These are phyloP conservation scores for Protophormia terraenovae DNA, from an alignment of 2,888 invertebrate genomes.

Conservation along the genomic window DNA sequence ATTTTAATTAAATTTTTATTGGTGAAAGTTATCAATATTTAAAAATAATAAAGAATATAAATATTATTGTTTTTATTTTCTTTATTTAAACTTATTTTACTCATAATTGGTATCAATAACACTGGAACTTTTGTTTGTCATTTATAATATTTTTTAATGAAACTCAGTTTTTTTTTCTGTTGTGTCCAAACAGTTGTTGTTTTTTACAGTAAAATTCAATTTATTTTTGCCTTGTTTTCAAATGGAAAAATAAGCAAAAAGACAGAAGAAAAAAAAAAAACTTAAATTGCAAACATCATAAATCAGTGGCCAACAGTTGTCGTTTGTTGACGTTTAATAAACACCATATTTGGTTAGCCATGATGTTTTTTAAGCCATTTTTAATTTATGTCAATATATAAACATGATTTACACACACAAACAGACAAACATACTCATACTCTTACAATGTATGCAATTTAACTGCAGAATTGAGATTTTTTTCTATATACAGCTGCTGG, in stretches of 20 bases:
- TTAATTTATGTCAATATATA: slow-evolving; percentile 70
- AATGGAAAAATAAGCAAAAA: slow-evolving; percentile 1
- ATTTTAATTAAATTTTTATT: neutral
- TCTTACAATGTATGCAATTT: neutral
- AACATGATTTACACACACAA: slow-evolving; percentile 57
- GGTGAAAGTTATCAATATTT: neutral
- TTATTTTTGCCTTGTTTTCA: slow-evolving; percentile 16
- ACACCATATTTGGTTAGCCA: slow-evolving; percentile 79
- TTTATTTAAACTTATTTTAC: slow-evolving; percentile 8
- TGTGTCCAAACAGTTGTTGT: neutral
- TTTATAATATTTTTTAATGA: neutral
- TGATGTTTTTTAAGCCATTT: slow-evolving; percentile 72
- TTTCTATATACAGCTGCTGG: neutral
- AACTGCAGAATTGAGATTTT: neutral
- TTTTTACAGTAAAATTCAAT: neutral
- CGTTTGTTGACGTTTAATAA: slow-evolving; percentile 75
- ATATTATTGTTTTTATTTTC: neutral
- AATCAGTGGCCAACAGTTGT: slow-evolving; percentile 70
- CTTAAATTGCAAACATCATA: slow-evolving; percentile 71
- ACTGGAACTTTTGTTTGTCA: slow-evolving; percentile 42
- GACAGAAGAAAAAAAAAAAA: neutral
- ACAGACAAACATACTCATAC: neutral
- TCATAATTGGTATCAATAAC: slow-evolving; percentile 64
- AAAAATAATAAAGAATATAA: slow-evolving; percentile 14
- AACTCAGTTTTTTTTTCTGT: neutral